A percentile compares a stretch with the other conserved stretches of the same genome.
Conservation (phyloP, 2,888 invertebrate species). For the Unio pictorum region DNA sequence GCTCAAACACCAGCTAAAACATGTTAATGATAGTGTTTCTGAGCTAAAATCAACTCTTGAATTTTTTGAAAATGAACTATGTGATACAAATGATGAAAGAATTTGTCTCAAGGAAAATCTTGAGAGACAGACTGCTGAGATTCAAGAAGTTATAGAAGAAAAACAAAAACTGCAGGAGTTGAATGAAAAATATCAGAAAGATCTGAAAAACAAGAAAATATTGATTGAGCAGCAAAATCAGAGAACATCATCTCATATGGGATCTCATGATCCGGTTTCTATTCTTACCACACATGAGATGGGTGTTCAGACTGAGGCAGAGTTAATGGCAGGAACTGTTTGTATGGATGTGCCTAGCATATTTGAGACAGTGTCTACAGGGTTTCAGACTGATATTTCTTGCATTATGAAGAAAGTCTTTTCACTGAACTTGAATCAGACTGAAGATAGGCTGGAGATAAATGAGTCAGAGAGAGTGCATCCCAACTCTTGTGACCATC, state of each 20-base stretch:
- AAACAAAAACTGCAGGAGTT: slow-evolving; percentile 32
- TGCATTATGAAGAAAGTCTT: too few relatives aligned
- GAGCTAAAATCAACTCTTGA: slow-evolving; percentile 38
- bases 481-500: too few relatives aligned
- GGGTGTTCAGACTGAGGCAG: slow-evolving; percentile 2
- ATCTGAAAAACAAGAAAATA: slow-evolving; percentile 35
- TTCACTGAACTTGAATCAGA: too few relatives aligned
- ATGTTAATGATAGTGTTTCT: slow-evolving; percentile 41
- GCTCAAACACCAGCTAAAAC: slow-evolving; percentile 37
- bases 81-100: slow-evolving; percentile 30
- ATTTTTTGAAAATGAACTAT: slow-evolving; percentile 39
- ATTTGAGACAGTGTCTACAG: too few relatives aligned
- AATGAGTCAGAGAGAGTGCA: too few relatives aligned
- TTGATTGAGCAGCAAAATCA: slow-evolving; percentile 18
- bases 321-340: slow-evolving; percentile 1
- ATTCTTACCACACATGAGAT: neutral
- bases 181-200: slow-evolving; percentile 35
- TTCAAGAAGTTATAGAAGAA: slow-evolving; percentile 22
- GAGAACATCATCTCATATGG: too few relatives aligned
- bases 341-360: neutral
- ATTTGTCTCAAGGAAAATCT: slow-evolving; percentile 27
- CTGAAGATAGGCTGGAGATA: too few relatives aligned
- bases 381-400: too few relatives aligned
- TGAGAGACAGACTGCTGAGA: slow-evolving; percentile 26
- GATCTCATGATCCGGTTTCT: too few relatives aligned